A percentile compares a stretch with the other conserved stretches of the same genome.
Evolutionary conservation across 2,888 invertebrate genomes (phyloP).

Genomic region (Leptinotarsa rubiginosa): DNA sequence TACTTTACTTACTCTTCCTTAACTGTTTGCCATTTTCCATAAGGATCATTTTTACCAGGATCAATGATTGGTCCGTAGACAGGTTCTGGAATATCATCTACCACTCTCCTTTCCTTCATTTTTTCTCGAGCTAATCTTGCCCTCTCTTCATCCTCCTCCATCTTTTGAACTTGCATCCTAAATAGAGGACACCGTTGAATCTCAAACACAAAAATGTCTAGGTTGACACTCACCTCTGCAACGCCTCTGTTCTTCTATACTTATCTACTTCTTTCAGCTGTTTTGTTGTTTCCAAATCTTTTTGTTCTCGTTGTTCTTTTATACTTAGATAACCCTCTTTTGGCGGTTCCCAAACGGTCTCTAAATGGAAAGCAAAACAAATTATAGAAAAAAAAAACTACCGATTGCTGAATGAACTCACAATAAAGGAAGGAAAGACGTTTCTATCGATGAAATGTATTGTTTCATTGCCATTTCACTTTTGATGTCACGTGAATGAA

Average conservation of each 20-base stretch:
- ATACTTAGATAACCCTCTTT: slow-evolving; percentile 78
- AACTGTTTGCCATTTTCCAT: slow-evolving; percentile 82
- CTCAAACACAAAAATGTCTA: not conserved
- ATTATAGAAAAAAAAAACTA: not conserved
- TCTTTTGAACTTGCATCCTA: slow-evolving; percentile 57
- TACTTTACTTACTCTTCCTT: slow-evolving; percentile 69
- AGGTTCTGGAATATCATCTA: slow-evolving; percentile 58
- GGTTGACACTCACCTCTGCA: slow-evolving; percentile 30
- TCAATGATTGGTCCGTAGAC: slow-evolving; percentile 71
- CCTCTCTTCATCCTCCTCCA: slow-evolving; percentile 69
- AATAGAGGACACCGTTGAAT: not conserved
- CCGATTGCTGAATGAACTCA: too few species aligned
- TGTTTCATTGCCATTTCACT: slow-evolving; percentile 35
- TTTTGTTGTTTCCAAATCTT: slow-evolving; percentile 67
- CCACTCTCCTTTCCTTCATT: slow-evolving; percentile 63
- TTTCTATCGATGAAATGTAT: slow-evolving; percentile 30
- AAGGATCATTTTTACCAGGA: slow-evolving; percentile 74
- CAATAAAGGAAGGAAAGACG: slow-evolving; percentile 28
- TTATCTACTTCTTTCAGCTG: slow-evolving; percentile 62
- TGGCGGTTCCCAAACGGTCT: slow-evolving; percentile 82
- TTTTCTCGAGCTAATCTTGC: slow-evolving; percentile 67
- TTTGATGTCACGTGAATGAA: slow-evolving; percentile 37
- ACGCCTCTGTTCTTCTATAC: slow-evolving; percentile 52
- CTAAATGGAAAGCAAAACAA: slow-evolving; percentile 66
- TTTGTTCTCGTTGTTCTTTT: slow-evolving; percentile 72